Evolutionary conservation across 2,888 invertebrate species (phyloP).

Genomic region (Drosophila nr. fundita): DNA sequence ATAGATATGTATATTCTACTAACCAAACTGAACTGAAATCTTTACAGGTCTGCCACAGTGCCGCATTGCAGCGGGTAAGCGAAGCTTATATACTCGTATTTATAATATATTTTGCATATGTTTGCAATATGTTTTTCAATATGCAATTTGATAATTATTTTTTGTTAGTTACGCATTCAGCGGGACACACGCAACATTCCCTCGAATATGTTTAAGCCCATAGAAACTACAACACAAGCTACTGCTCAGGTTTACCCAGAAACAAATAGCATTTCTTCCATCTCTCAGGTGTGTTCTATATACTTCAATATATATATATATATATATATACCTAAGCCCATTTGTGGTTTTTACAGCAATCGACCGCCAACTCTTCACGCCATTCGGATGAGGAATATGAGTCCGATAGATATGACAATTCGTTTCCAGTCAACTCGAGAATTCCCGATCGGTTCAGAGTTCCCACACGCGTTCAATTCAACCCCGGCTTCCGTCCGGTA

Average conservation of each 20-base stretch:
- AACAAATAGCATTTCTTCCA: not conserved
- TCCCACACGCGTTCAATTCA: not conserved
- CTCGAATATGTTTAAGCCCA: constrained; percentile 54
- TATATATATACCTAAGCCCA: not conserved
- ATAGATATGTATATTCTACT: not conserved
- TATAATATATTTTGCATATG: not conserved
- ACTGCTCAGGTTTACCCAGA: not conserved
- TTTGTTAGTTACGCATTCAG: constrained; percentile 31
- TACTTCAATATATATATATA: not conserved
- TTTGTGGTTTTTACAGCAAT: constrained; percentile 2
- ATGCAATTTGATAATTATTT: not conserved
- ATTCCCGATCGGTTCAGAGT: not conserved
- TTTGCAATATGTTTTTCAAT: not conserved
- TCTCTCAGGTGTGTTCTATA: constrained; percentile 20
- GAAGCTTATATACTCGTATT: too few species aligned
- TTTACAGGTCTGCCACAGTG: constrained; percentile 30
- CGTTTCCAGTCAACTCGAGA: not conserved
- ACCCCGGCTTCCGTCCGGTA: constrained; percentile 14
- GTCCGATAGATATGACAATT: not conserved
- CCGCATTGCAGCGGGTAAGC: constrained; percentile 40
- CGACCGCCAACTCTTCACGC: not conserved
- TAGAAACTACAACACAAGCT: not conserved
- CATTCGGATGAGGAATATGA: constrained; percentile 1
- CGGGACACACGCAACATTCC: constrained; percentile 58
- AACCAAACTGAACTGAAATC: not conserved